These are phyloP conservation scores for Falcunculus frontatus DNA, from an alignment of 2,113 vertebrate genomes.

Conservation along the genomic window DNA sequence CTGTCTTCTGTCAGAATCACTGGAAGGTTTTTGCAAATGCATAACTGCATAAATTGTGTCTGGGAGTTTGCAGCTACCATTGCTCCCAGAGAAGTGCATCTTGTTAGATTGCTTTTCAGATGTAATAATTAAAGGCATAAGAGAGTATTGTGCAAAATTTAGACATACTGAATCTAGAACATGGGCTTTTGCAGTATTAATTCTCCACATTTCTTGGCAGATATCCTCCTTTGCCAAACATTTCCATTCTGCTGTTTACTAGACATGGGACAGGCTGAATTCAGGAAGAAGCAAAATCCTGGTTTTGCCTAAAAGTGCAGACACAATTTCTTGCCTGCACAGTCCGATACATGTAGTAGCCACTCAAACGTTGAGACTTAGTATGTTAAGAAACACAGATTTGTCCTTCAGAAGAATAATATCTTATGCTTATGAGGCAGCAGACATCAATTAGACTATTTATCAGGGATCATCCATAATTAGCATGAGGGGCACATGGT, in stretches of 20 bases:
- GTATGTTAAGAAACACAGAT: not conserved
- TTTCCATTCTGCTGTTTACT: not conserved
- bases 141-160: not conserved
- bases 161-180: not conserved
- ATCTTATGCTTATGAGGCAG: not conserved
- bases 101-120: not conserved
- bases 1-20: not conserved
- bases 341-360: not conserved
- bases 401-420: not conserved
- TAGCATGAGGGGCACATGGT: not conserved
- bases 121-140: not conserved
- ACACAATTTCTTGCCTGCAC: not conserved
- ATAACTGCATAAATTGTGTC: not conserved
- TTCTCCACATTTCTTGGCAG: not conserved
- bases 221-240: not conserved
- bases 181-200: not conserved
- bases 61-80: not conserved
- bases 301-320: not conserved
- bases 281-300: not conserved
- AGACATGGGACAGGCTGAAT: not conserved
- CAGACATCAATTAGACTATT: not conserved
- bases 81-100: not conserved
- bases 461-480: not conserved
- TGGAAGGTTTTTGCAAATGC: not conserved
- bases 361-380: not conserved